Percentiles rank a stretch among this genome's conserved stretches.
Evolutionary conservation across 2,113 vertebrate genomes (phyloP).

Genomic region (Desmodus rotundus): DNA sequence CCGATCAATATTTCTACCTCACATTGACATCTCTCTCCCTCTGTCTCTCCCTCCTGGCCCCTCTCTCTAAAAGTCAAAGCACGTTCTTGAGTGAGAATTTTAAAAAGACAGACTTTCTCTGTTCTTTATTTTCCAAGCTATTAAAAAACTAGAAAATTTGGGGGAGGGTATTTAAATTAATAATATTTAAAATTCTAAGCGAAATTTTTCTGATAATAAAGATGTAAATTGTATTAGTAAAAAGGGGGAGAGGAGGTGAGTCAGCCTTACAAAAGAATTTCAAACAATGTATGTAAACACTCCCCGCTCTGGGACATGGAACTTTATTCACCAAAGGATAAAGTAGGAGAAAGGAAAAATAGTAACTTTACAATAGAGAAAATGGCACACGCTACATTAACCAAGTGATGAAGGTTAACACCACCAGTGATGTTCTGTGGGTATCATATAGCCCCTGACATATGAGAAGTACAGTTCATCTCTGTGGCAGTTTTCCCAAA

Average conservation of each 20-base stretch:
- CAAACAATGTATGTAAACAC: neutral
- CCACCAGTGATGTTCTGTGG: neutral
- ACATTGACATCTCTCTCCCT: no score
- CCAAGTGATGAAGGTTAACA: neutral
- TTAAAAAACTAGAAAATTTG: neutral
- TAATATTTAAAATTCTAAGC: neutral
- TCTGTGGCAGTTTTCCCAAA: neutral
- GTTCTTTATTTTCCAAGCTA: slow-evolving; percentile 9
- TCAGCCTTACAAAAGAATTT: neutral
- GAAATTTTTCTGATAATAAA: neutral
- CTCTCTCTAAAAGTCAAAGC: no score
- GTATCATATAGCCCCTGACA: neutral
- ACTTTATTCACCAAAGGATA: neutral
- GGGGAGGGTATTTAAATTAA: neutral
- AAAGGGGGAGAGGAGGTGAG: neutral
- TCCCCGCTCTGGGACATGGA: neutral
- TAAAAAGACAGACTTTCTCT: neutral
- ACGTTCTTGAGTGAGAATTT: no score
- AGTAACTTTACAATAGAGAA: neutral
- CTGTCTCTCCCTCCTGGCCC: no score
- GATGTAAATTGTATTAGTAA: neutral
- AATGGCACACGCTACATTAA: neutral
- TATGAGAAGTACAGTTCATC: neutral
- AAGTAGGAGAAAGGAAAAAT: neutral
- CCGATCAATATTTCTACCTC: no score